These are phyloP conservation scores for Zosterops borbonicus DNA, from an alignment of 2,113 vertebrate species.

Conservation along the genomic window DNA sequence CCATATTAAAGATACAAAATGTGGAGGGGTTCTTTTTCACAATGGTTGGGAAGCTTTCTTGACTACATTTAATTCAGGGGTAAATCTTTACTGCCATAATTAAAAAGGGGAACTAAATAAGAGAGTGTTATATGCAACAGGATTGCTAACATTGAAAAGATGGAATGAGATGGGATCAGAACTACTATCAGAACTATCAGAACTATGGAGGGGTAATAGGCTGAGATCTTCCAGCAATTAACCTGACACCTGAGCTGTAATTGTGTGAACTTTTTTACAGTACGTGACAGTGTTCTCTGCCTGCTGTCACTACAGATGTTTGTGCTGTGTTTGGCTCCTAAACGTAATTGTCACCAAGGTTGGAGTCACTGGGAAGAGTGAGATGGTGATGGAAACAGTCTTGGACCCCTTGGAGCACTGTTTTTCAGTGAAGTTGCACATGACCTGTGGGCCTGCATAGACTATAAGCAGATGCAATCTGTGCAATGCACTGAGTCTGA, in stretches of 20 bases:
- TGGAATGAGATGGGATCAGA: background rate
- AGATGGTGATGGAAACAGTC: background rate
- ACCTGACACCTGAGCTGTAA: background rate
- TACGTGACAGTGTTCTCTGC: background rate
- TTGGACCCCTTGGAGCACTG: background rate
- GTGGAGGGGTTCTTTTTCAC: background rate
- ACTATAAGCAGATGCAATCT: background rate
- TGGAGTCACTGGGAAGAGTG: background rate
- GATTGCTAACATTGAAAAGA: background rate
- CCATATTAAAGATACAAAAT: background rate
- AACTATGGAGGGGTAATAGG: background rate
- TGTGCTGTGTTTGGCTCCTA: background rate
- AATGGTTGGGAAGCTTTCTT: background rate
- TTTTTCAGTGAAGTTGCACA: background rate
- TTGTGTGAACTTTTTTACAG: background rate
- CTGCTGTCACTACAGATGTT: background rate
- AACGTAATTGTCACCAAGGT: background rate
- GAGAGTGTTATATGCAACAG: background rate
- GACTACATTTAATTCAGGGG: background rate
- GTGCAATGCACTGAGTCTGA: background rate
- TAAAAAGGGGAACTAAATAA: slow-evolving; percentile 1
- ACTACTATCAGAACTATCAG: too few species aligned
- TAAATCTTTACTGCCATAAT: slow-evolving; percentile 14
- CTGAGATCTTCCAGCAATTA: background rate
- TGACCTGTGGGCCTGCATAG: background rate